A percentile compares a stretch with the other conserved stretches of the same genome.
Conservation (phyloP, 2,888 invertebrate genomes). For the Hylaea fasciaria region DNA sequence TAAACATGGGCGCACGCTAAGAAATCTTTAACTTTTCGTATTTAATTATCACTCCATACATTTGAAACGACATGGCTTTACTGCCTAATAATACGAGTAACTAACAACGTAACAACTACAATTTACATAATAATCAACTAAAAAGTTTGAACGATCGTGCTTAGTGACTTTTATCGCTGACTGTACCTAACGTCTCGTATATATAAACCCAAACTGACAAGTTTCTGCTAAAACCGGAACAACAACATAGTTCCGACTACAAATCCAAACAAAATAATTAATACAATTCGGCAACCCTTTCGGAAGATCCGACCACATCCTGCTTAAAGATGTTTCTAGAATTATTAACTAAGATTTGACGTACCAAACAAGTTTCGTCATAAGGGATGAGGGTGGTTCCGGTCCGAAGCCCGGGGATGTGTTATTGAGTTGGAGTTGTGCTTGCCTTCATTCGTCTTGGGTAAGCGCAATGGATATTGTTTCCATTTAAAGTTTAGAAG, state of each 20-base stretch:
- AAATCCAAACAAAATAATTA: conserved; percentile 43
- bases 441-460: conserved; percentile 37
- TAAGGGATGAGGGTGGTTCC: conserved; percentile 73
- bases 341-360: conserved; percentile 84
- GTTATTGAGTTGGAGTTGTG: conserved; percentile 63
- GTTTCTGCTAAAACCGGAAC: neutral
- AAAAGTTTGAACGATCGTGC: too few species aligned
- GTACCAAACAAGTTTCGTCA: conserved; percentile 75
- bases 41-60: too few species aligned
- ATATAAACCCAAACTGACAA: neutral
- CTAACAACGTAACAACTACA: too few species aligned
- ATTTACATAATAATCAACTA: too few species aligned
- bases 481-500: conserved; percentile 34
- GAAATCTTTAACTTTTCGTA: too few species aligned
- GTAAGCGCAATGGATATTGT: conserved; percentile 41
- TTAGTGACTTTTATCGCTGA: too few species aligned
- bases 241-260: conserved; percentile 29
- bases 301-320: conserved; percentile 75
- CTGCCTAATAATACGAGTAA: too few species aligned
- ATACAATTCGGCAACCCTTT: conserved; percentile 52
- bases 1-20: too few species aligned
- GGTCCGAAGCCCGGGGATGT: conserved; percentile 73
- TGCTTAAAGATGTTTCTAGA: conserved; percentile 82
- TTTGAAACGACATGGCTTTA: too few species aligned
- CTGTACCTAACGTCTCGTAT: neutral